These are phyloP conservation scores for Ormyrus nitidulus DNA, from an alignment of 2,888 invertebrate species.

Conservation along the genomic window DNA sequence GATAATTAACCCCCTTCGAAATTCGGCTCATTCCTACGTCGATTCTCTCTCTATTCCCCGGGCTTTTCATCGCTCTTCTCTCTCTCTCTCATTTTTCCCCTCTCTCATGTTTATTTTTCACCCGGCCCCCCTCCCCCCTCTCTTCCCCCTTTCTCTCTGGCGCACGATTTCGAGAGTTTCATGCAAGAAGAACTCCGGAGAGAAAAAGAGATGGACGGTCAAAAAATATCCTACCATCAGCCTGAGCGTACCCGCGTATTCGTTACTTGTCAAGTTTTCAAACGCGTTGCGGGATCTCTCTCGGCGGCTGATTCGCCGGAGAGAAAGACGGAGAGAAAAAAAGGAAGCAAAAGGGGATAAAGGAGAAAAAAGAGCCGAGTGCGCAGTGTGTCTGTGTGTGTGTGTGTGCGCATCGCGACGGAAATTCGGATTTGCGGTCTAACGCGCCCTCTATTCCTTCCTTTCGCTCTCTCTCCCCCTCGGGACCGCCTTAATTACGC, in stretches of 20 bases:
- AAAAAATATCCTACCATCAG: slow-evolving; percentile 43
- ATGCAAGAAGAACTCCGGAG: slow-evolving; percentile 8
- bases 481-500: too few relatives aligned
- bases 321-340: background rate
- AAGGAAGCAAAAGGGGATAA: background rate
- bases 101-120: slow-evolving; percentile 19
- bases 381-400: background rate
- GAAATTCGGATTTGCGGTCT: background rate
- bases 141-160: background rate
- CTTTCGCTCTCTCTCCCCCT: too few relatives aligned
- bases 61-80: too few relatives aligned
- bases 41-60: too few relatives aligned
- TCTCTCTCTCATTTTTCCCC: background rate
- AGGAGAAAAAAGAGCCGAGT: background rate
- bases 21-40: too few relatives aligned
- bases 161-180: background rate
- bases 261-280: slow-evolving; percentile 46
- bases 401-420: background rate
- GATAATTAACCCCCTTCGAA: too few relatives aligned
- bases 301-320: slow-evolving; percentile 15
- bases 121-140: too few relatives aligned
- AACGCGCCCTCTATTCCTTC: too few relatives aligned
- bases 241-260: slow-evolving; percentile 31
- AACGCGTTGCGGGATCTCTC: slow-evolving; percentile 40
- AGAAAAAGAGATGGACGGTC: slow-evolving; percentile 4